Evolutionary conservation across 2,888 invertebrate genomes (phyloP).

Genomic region (Dorcus hopei): DNA sequence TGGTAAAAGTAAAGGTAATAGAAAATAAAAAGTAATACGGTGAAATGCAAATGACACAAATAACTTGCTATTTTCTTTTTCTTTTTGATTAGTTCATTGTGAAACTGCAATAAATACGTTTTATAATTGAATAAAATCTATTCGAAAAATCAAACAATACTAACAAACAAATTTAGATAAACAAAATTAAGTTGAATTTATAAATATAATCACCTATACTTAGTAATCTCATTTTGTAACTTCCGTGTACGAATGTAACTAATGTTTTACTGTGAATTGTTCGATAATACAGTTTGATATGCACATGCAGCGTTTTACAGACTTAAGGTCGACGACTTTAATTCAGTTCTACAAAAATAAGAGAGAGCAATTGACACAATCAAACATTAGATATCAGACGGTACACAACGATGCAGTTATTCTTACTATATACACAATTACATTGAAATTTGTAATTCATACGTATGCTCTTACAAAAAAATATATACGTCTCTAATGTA

Average conservation of each 20-base stretch:
- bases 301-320: neutral
- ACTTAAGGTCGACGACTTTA: neutral
- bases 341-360: too few relatives aligned
- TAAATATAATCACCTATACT: neutral
- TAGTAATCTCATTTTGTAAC: slow-evolving; percentile 1
- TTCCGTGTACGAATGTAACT: neutral
- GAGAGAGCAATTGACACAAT: neutral
- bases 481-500: neutral
- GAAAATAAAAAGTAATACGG: too few relatives aligned
- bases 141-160: too few relatives aligned
- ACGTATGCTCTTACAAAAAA: neutral
- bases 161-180: too few relatives aligned
- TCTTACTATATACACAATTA: neutral
- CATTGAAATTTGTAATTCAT: neutral
- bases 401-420: neutral
- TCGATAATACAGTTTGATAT: neutral
- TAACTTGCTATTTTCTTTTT: too few relatives aligned
- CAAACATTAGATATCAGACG: neutral
- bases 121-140: too few relatives aligned
- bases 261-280: neutral
- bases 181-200: too few relatives aligned
- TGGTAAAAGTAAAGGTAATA: too few relatives aligned
- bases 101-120: too few relatives aligned
- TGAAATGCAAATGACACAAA: too few relatives aligned
- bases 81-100: too few relatives aligned